Conservation (phyloP, 1,140 invertebrate species). For the Pseudomyrmex concolor region DNA sequence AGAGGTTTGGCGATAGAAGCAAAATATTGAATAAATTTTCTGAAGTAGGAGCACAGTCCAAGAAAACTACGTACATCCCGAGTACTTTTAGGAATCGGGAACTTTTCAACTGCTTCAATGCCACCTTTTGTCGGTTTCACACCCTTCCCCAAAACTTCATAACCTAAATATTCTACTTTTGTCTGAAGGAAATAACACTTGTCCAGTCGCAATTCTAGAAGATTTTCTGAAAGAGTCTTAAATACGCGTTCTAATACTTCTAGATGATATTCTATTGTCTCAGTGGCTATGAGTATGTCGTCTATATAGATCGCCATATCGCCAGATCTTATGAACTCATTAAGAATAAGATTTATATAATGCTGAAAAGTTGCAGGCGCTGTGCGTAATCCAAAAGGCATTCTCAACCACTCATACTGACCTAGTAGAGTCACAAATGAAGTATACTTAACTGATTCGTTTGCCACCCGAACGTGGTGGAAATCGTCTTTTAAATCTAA, state of each 20-base stretch:
- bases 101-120: background rate
- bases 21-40: background rate
- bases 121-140: background rate
- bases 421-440: constrained; percentile 15
- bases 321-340: background rate
- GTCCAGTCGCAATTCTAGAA: background rate
- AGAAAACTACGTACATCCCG: background rate
- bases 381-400: background rate
- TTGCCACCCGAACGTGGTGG: background rate
- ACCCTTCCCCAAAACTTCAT: background rate
- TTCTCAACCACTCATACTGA: constrained; percentile 24
- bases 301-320: constrained; percentile 19
- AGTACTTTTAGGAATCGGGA: background rate
- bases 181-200: background rate
- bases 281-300: constrained; percentile 17
- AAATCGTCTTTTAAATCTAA: constrained; percentile 7
- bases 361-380: constrained; percentile 33
- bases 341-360: constrained; percentile 9
- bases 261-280: constrained; percentile 29
- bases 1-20: background rate
- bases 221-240: background rate
- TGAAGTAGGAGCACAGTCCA: constrained; percentile 1
- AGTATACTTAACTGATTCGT: constrained; percentile 6
- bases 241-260: background rate
- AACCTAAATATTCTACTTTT: background rate